phyloP scores from a whole-genome alignment of 2,113 vertebrate species.

The Urocynchramus pylzowi region DNA sequence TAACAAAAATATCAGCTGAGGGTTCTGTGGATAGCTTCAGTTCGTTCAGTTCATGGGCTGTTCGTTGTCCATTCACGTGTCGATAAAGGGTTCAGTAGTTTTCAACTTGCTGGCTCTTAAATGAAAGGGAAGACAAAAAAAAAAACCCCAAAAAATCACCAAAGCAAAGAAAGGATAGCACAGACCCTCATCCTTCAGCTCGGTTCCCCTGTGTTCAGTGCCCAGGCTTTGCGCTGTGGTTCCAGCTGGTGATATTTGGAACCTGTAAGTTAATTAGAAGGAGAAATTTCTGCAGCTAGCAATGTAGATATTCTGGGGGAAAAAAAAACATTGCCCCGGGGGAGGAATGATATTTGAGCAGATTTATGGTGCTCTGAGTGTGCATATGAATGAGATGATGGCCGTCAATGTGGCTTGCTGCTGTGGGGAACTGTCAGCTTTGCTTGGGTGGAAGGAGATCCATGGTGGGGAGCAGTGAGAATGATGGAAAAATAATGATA shows the following conservation, averaged over 20 bases:
- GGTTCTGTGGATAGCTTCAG: background rate
- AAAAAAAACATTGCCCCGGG: slow-evolving; percentile 37
- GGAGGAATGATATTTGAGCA: slow-evolving; percentile 65
- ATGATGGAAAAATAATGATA: background rate
- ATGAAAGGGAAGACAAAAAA: background rate
- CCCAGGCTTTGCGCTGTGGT: background rate
- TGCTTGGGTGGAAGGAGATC: background rate
- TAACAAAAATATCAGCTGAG: slow-evolving; percentile 26
- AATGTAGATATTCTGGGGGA: slow-evolving; percentile 25
- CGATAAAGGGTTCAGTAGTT: background rate
- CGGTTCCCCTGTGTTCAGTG: background rate
- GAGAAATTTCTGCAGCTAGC: slow-evolving; percentile 46
- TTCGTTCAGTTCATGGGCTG: slow-evolving; percentile 22
- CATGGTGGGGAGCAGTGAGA: background rate
- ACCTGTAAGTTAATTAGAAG: slow-evolving; percentile 50
- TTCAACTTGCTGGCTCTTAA: slow-evolving; percentile 1
- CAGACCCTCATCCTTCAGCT: background rate
- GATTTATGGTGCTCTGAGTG: slow-evolving; percentile 45
- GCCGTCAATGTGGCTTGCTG: background rate
- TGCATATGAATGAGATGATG: slow-evolving; percentile 55
- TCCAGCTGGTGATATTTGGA: slow-evolving; percentile 51
- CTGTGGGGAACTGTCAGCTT: slow-evolving; percentile 34
- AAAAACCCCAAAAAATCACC: background rate
- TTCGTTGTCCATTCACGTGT: background rate
- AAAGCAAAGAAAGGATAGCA: background rate